These are phyloP conservation scores for Bombus ignitus DNA, from an alignment of 1,140 invertebrate genomes.

Conservation along the genomic window DNA sequence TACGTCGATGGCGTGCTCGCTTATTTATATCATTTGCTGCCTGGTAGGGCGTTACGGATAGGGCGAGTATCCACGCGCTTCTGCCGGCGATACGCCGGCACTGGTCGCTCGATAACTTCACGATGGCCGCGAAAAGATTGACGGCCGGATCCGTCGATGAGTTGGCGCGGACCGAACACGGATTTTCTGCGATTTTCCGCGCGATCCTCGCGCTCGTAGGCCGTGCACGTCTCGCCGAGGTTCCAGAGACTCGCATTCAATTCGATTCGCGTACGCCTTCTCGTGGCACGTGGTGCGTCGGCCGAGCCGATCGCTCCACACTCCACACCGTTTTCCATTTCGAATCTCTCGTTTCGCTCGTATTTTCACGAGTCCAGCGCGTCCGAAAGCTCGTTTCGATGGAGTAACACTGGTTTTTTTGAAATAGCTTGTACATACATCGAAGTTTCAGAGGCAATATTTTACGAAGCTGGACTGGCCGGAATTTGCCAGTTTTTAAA, in stretches of 20 bases:
- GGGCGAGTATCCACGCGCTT: slow-evolving; percentile 37
- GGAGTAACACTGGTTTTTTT: not conserved
- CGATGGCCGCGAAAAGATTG: slow-evolving; percentile 78
- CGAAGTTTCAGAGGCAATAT: not conserved
- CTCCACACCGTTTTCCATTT: not conserved
- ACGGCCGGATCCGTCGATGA: slow-evolving; percentile 78
- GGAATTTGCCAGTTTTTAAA: slow-evolving; percentile 1
- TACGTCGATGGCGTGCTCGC: slow-evolving; percentile 21
- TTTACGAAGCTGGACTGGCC: not conserved
- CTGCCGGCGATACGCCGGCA: slow-evolving; percentile 55
- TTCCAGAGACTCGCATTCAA: slow-evolving; percentile 69
- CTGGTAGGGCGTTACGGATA: slow-evolving; percentile 69
- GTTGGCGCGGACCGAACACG: slow-evolving; percentile 65
- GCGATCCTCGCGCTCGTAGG: slow-evolving; percentile 58
- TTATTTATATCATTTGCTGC: slow-evolving; percentile 77
- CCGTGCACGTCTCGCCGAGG: slow-evolving; percentile 70
- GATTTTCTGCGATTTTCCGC: slow-evolving; percentile 78
- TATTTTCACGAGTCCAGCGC: not conserved
- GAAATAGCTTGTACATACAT: not conserved
- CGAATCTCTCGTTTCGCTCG: not conserved
- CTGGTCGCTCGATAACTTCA: slow-evolving; percentile 74
- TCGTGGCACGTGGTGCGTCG: slow-evolving; percentile 30
- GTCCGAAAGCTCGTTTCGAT: not conserved
- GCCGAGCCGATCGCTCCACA: slow-evolving; percentile 15
- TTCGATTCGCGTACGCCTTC: slow-evolving; percentile 68